phyloP scores from a whole-genome alignment of 2,113 vertebrate genomes.

The Podarcis raffonei region DNA sequence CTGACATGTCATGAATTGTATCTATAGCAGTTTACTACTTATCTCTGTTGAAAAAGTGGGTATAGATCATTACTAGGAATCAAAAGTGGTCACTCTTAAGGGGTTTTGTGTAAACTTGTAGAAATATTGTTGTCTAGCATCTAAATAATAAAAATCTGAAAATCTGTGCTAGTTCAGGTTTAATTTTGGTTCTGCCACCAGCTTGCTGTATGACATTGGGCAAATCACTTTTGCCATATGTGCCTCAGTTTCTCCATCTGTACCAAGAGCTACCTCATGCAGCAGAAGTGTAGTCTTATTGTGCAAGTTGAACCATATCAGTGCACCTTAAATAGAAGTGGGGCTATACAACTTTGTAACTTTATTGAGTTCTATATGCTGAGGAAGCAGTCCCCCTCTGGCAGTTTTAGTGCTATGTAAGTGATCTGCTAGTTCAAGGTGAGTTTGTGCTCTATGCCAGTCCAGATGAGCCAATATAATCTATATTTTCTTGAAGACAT shows the following conservation, averaged over 20 bases:
- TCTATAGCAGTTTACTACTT: background rate
- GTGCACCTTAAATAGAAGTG: background rate
- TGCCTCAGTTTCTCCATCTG: constrained; percentile 70
- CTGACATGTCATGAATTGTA: background rate
- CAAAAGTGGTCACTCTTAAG: constrained; percentile 33
- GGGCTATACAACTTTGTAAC: constrained; percentile 13
- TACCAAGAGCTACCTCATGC: constrained; percentile 73
- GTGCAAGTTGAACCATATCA: background rate
- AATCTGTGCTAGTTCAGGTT: constrained; percentile 30
- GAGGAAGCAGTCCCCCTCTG: background rate
- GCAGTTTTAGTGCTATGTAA: background rate
- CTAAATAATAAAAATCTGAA: constrained; percentile 35
- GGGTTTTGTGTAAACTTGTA: constrained; percentile 19
- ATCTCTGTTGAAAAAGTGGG: constrained; percentile 32
- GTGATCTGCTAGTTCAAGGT: background rate
- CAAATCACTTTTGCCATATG: constrained; percentile 65
- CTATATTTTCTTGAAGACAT: background rate
- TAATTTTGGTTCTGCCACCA: constrained; percentile 40
- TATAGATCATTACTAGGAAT: constrained; percentile 42
- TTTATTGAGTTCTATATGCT: background rate
- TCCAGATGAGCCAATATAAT: background rate
- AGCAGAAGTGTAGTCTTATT: constrained; percentile 45
- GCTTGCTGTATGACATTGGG: constrained; percentile 60
- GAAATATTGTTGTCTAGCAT: constrained; percentile 6
- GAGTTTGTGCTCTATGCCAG: background rate